These are phyloP conservation scores for Diadegma fenestrale DNA, from an alignment of 2,888 invertebrate species.

Conservation along the genomic window DNA sequence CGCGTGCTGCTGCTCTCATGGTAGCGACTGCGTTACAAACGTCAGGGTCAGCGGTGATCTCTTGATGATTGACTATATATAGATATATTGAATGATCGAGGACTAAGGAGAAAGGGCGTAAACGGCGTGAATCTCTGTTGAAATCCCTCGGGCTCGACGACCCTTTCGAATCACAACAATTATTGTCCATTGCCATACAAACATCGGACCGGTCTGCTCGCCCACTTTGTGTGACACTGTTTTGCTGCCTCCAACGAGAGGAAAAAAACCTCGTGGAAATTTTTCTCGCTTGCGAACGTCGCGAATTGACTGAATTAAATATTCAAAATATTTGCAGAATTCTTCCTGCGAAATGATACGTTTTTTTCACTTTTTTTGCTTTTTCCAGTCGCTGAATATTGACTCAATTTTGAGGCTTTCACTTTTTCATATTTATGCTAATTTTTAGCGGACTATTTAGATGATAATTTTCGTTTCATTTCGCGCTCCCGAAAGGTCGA, in stretches of 20 bases:
- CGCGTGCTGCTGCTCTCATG: conserved; percentile 63
- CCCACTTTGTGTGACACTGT: conserved; percentile 20
- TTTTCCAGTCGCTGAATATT: neutral
- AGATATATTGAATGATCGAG: neutral
- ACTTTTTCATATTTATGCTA: neutral
- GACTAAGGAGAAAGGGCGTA: neutral
- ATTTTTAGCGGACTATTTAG: neutral
- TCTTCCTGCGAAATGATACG: neutral
- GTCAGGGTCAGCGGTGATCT: conserved; percentile 70
- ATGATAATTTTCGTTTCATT: neutral
- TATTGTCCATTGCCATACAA: neutral
- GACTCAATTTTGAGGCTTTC: neutral
- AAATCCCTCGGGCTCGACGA: neutral
- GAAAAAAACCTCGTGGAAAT: neutral
- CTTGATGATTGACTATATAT: conserved; percentile 28
- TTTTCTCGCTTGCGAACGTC: neutral
- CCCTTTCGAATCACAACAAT: neutral
- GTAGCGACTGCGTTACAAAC: conserved; percentile 66
- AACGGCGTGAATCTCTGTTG: neutral
- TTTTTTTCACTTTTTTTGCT: neutral
- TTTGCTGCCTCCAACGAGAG: neutral
- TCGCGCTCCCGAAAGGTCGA: neutral
- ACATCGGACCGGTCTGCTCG: neutral
- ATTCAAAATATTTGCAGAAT: neutral
- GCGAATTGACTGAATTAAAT: neutral